Base-by-base conservation (phyloP, 2,888 invertebrate species). In the Prosopocoilus inquinatus region DNA sequence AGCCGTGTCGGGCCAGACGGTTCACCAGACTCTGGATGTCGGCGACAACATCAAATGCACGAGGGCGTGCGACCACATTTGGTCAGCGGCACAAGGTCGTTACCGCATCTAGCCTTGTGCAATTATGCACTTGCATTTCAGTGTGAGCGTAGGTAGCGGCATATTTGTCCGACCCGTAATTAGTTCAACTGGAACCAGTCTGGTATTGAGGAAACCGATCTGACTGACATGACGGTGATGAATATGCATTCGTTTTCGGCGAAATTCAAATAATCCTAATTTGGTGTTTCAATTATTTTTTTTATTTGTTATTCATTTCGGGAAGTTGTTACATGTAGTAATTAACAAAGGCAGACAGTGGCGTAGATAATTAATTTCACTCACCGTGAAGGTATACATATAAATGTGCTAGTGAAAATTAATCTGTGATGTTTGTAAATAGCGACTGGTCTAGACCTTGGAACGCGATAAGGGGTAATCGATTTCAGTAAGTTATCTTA, bases 101-200 rank as follows among this genome's bases (percentile, higher is more conserved):
- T 46, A 51, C 32, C 38, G 38, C 49, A 33, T 39, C 50, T 50
- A 50, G 54, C 60, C 60, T 61, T 61, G 60, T 61, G 56, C 58
- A 58, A 58, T 61, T 60, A 54, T 61, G 59, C 61, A 61, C 61
- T 61, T 59, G 55, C 59, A 57, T 41, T 52, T 36, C 34, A 35
- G n/a, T 36, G 20, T 28, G 45, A 33, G 53, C 16, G 53, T 53
- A 33, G 53, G 53, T 34, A 47, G 33, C n/a, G 28, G 38, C 12
- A 38, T 41, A 15, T 41, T 41, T 41, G 41, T 41, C 41, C 16
- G 16, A 13, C 41, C 15, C 16, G 41, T 16, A 41, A 41, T 41
- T 41, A 41, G n/a, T 41, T 41, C n/a, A 15, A 11, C 41, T 41
- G 15, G 9, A 11, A 15, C 41, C 41, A 41, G 41, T 41, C 41